Base-by-base conservation (phyloP, 1,140 invertebrate species). In the Phenacoccus solenopsis region DNA sequence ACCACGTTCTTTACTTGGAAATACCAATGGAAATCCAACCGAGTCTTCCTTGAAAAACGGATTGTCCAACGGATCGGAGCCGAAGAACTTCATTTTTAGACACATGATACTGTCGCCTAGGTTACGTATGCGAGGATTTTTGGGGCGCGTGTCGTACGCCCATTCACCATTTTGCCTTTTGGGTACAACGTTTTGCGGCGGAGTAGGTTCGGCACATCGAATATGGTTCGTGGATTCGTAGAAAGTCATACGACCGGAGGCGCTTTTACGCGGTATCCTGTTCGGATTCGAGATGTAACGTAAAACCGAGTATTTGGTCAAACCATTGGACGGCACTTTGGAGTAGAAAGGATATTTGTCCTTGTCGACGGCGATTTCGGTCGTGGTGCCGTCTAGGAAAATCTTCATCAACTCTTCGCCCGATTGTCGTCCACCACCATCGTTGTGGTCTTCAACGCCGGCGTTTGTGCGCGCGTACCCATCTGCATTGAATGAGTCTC, bases 71-170 rank as follows among this genome's bases (percentile, higher is more conserved):
- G 88, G 88, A 77, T 89, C 82, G 59, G 82, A 78, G 49, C 87
- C 88, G 75, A 90, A 90, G 78, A 86, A 89, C 79, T 87, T 88
- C 2, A 79, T 79, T 78, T 87, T 88, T 21, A 87, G 84, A 75
- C 88, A 90, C 72, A 87, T 84, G n/a, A 90, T 84, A 79, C 86
- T 86, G 73, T 88, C 84, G 3, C 87, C 87, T 10, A 90, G 77
- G 12, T 84, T 84, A 61, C 72, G 72, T 12, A 85, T 73, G 70
- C 81, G 78, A 5, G 81, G 80, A 1, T 28, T 57, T 49, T 72
- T 69, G 68, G n/a, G 72, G 70, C 67, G 72, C 64, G n/a, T 72
- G 69, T 64, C 25, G 21, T 24, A 10, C 71, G 78, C 72, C 74
- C 74, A 75, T 70, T 75, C 73, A 0, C 76, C 76, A 21, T 75